Conservation (phyloP, 1,140 invertebrate genomes). For the Platorchestia sp. region DNA sequence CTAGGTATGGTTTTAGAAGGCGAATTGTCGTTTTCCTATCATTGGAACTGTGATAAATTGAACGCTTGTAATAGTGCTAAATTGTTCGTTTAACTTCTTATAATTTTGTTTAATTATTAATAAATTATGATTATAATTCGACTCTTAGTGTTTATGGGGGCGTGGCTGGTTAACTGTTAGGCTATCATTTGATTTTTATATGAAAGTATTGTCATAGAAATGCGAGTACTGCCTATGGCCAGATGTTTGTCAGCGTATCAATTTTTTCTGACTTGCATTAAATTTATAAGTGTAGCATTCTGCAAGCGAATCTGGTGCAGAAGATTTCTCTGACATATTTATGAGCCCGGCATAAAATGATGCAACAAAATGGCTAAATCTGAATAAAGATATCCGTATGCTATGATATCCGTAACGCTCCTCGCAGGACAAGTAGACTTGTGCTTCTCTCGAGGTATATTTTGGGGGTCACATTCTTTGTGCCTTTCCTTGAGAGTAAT, state of each 20-base stretch:
- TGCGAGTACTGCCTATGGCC: no score
- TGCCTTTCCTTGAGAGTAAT: neutral
- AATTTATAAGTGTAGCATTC: no score
- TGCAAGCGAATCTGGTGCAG: no score
- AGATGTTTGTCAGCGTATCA: no score
- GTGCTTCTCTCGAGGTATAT: neutral
- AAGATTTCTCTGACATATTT: no score
- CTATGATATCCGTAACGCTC: no score
- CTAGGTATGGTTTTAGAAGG: neutral
- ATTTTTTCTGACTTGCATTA: no score
- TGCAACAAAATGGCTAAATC: no score
- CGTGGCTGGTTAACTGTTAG: neutral
- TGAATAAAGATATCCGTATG: no score
- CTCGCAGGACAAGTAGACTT: no score
- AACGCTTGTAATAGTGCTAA: conserved; percentile 15
- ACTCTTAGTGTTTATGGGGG: neutral
- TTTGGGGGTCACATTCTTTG: neutral
- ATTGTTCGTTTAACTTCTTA: neutral
- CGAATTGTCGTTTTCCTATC: conserved; percentile 20
- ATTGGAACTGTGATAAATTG: conserved; percentile 46
- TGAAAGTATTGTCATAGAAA: neutral
- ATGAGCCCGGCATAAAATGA: no score
- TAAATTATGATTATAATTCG: neutral
- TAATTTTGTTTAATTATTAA: neutral
- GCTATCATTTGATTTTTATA: neutral